Evolutionary conservation across 2,888 invertebrate genomes (phyloP).

Genomic region (Amaurobius ferox): DNA sequence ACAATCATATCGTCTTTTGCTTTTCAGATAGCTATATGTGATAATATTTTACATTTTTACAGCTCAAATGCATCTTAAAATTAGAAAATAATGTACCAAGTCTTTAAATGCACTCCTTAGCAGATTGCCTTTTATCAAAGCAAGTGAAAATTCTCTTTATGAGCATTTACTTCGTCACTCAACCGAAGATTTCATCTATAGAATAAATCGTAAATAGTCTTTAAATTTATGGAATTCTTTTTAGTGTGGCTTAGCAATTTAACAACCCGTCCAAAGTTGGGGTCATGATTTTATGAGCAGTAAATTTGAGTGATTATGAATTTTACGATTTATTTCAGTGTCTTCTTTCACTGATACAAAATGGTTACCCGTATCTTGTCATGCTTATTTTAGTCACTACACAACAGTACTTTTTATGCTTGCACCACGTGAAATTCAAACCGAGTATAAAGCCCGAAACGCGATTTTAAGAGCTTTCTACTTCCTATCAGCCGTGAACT

Average conservation of each 20-base stretch:
- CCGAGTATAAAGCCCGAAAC: too few species aligned
- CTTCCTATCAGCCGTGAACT: too few species aligned
- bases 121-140: background rate
- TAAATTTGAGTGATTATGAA: background rate
- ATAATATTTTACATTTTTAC: too few species aligned
- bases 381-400: background rate
- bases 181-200: background rate
- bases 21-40: too few species aligned
- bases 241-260: background rate
- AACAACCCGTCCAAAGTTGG: background rate
- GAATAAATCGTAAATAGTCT: too few species aligned
- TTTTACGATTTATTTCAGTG: background rate
- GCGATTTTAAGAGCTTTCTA: too few species aligned
- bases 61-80: too few species aligned
- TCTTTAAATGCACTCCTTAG: background rate
- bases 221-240: background rate
- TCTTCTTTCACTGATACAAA: too few species aligned
- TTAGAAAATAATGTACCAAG: too few species aligned
- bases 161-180: background rate
- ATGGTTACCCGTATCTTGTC: background rate
- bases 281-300: background rate
- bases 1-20: too few species aligned
- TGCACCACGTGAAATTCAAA: too few species aligned
- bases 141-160: background rate
- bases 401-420: background rate